Evolutionary conservation across 2,888 invertebrate genomes (phyloP).

Genomic region (Heliconius ismenius): DNA sequence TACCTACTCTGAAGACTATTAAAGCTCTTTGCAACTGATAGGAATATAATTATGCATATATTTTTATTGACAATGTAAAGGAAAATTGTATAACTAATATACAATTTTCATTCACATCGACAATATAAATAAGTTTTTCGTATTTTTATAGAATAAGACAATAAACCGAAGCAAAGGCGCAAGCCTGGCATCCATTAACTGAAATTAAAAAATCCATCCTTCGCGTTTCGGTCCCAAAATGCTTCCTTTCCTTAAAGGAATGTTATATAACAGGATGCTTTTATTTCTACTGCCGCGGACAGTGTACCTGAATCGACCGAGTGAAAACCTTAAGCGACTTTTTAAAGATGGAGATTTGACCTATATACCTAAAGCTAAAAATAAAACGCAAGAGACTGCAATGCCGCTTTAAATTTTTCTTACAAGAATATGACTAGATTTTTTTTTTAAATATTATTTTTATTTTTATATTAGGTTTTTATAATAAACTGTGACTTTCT

Average conservation of each 20-base stretch:
- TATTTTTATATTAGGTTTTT: neutral
- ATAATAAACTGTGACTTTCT: too few relatives aligned
- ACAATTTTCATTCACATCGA: neutral
- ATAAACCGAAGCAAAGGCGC: conserved; percentile 18
- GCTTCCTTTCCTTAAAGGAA: conserved; percentile 25
- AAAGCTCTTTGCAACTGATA: too few relatives aligned
- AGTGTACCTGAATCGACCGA: conserved; percentile 33
- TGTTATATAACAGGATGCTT: conserved; percentile 32
- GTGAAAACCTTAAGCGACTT: conserved; percentile 38
- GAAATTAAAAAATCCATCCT: conserved; percentile 36
- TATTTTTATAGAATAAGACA: conserved; percentile 4
- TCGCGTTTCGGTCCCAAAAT: conserved; percentile 31
- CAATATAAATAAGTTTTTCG: too few relatives aligned
- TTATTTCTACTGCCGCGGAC: conserved; percentile 30
- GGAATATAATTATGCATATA: too few relatives aligned
- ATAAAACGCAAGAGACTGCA: conserved; percentile 23
- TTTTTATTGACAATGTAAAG: too few relatives aligned
- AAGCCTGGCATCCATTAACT: conserved; percentile 29
- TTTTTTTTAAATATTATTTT: neutral
- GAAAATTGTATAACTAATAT: neutral
- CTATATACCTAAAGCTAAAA: conserved; percentile 31
- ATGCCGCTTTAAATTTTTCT: conserved; percentile 13
- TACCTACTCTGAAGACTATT: too few relatives aligned
- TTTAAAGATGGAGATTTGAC: conserved; percentile 38
- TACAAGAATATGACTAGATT: neutral